Evolutionary conservation across 1,140 invertebrate species (phyloP), one percentile per base, ranked within the genome.

Genomic region (Cherax destructor): DNA sequence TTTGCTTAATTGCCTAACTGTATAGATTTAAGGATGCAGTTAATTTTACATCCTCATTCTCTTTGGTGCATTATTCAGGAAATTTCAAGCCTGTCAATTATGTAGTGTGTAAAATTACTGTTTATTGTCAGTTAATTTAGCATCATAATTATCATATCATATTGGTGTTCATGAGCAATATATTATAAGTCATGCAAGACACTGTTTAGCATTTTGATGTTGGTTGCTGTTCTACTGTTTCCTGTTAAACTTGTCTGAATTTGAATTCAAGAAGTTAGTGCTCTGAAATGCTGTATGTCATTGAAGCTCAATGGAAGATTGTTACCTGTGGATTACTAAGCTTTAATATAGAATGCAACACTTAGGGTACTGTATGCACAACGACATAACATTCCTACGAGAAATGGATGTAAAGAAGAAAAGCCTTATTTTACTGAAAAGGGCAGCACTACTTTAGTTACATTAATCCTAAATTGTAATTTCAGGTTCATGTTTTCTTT

Each of bases 111-210:
- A 78, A 78, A 85, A 74, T 80, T 88, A 88, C 78, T 81, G 52
- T 88, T 88, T 72, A 69, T 61, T 88, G 77, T 88, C 77, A 81
- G 86, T 80, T 88, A 81, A 69, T 86, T 86, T 81, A 89, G 87
- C 80, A 76, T 74, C 65, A 30, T 50, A 65, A 74, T 89, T 83
- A 89, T 89, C 87, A 89, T 89, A 89, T 89, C 87, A 89, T 83
- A 87, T 87, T 91, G 83, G 83, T 91, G 89, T 91, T 84, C 30
- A 91, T 84, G 81, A 85, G 89, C 89, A 91, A 85, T 91, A 91
- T 88, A 79, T 79, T 79, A 13, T 78, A 91, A 77, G 83, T 84
- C 81, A 79, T 85, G 89, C 80, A 84, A 86, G 59, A 91, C 89
- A 81, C 61, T 61, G 49, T 80, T 84, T 69, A 65, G 61, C 72